Evolutionary conservation across 1,140 invertebrate genomes (phyloP).

Genomic region (Eupristina koningsbergeri): DNA sequence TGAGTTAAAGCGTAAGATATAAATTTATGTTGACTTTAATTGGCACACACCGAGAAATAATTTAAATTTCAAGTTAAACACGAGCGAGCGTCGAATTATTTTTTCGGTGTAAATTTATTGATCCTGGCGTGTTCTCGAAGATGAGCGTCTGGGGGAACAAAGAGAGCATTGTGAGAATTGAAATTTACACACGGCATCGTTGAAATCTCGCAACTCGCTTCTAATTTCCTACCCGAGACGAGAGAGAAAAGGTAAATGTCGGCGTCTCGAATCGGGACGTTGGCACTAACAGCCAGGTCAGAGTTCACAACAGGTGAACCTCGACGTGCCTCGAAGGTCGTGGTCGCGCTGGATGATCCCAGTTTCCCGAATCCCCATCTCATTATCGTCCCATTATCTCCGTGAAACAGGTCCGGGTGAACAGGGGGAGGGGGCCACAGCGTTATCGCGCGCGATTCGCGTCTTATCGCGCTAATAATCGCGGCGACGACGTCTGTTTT

Average conservation of each 20-base stretch:
- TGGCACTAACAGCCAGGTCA: too few relatives aligned
- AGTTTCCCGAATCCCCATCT: too few relatives aligned
- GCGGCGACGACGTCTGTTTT: neutral
- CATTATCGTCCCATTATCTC: too few relatives aligned
- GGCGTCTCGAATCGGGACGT: neutral
- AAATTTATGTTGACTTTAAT: too few relatives aligned
- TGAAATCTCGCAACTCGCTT: too few relatives aligned
- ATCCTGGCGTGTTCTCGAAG: neutral
- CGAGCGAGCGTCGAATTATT: neutral
- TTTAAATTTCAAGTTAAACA: neutral
- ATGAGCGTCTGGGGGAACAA: neutral
- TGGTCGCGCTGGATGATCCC: too few relatives aligned
- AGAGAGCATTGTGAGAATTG: neutral
- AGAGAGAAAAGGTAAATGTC: conserved; percentile 24
- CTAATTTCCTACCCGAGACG: too few relatives aligned
- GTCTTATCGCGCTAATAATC: conserved; percentile 35
- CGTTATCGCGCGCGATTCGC: neutral
- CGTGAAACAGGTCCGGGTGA: too few relatives aligned
- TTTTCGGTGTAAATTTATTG: neutral
- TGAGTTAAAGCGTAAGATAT: neutral
- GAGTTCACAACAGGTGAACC: too few relatives aligned
- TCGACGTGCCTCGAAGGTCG: too few relatives aligned
- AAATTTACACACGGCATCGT: neutral
- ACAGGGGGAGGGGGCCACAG: too few relatives aligned
- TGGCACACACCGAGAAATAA: neutral